These are phyloP conservation scores for Oxyscelio sp. DNA, from an alignment of 2,888 invertebrate genomes.

Conservation along the genomic window DNA sequence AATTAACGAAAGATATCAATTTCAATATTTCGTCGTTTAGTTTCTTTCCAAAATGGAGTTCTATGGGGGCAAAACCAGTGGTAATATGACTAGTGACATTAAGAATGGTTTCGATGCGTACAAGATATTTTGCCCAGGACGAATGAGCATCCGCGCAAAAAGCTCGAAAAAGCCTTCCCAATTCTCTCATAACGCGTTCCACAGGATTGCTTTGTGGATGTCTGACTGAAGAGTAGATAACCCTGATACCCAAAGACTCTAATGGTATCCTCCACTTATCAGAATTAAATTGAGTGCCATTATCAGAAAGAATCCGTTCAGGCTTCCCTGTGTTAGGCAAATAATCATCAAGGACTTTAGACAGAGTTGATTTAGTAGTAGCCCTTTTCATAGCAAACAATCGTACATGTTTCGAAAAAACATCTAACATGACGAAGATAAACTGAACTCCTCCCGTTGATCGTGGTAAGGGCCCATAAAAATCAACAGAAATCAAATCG, in stretches of 20 bases:
- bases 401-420: slow-evolving; percentile 46
- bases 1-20: no score
- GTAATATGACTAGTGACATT: no score
- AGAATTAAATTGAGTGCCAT: slow-evolving; percentile 64
- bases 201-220: no score
- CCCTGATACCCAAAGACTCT: not conserved
- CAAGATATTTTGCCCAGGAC: no score
- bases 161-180: no score
- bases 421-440: slow-evolving; percentile 57
- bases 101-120: no score
- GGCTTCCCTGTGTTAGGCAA: slow-evolving; percentile 11
- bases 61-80: no score
- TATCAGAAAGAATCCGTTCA: slow-evolving; percentile 35
- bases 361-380: not conserved
- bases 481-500: slow-evolving; percentile 64
- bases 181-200: no score
- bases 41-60: no score
- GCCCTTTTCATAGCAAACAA: not conserved
- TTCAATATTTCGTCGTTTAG: no score
- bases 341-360: not conserved
- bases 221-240: not conserved
- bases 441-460: slow-evolving; percentile 45
- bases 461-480: slow-evolving; percentile 62
- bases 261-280: slow-evolving; percentile 58
- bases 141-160: no score